Conservation (phyloP, 2,888 invertebrate genomes). For the Alloscopus bannaensis region DNA sequence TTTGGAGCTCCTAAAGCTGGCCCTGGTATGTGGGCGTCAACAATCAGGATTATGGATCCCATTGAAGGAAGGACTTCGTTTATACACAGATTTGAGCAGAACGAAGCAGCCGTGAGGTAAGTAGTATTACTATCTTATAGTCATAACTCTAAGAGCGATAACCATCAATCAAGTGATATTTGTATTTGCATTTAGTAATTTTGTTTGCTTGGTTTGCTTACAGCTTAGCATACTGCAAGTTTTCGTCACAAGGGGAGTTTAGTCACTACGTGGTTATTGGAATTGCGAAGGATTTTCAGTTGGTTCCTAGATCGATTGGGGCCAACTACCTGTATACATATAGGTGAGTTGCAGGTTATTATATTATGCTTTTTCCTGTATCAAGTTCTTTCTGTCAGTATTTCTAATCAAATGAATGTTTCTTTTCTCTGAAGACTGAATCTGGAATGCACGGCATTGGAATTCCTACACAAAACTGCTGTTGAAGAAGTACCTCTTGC, state of each 20-base stretch:
- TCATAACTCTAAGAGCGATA: too few relatives aligned
- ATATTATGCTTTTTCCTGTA: background rate
- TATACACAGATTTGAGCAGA: slow-evolving; percentile 90
- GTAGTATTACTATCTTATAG: slow-evolving; percentile 1
- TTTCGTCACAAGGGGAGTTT: slow-evolving; percentile 78
- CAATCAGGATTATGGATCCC: slow-evolving; percentile 91
- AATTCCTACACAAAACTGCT: slow-evolving; percentile 94
- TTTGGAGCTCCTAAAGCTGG: slow-evolving; percentile 98
- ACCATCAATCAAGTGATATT: too few relatives aligned
- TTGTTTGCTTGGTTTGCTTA: slow-evolving; percentile 66
- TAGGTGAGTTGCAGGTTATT: slow-evolving; percentile 77
- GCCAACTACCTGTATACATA: slow-evolving; percentile 93
- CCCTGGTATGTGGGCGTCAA: slow-evolving; percentile 96
- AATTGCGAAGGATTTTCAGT: slow-evolving; percentile 90
- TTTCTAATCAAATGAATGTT: background rate
- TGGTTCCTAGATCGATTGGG: slow-evolving; percentile 89
- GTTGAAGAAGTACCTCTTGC: slow-evolving; percentile 95
- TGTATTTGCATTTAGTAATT: too few relatives aligned
- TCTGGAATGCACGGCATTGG: slow-evolving; percentile 87
- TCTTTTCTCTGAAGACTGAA: slow-evolving; percentile 77
- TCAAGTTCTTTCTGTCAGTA: background rate
- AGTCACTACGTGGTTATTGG: slow-evolving; percentile 87
- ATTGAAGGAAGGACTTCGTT: slow-evolving; percentile 87
- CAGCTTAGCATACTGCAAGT: slow-evolving; percentile 87
- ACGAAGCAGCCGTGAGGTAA: slow-evolving; percentile 94